phyloP scores from a whole-genome alignment of 2,888 invertebrate species.

The Petrolisthes manimaculis region DNA sequence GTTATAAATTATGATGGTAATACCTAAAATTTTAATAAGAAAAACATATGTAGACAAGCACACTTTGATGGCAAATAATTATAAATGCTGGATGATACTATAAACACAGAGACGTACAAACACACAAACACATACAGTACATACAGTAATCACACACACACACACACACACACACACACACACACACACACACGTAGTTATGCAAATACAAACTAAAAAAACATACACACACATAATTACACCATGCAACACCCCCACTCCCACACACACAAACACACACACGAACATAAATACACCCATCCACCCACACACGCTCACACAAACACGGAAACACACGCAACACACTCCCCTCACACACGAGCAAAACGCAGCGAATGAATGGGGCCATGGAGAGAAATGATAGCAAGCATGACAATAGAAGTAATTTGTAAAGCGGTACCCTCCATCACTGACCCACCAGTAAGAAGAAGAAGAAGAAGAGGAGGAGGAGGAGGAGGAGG shows the following conservation, averaged over 20 bases:
- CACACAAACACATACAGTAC: neutral
- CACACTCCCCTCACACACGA: too few relatives aligned
- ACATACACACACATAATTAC: neutral
- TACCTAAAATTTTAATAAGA: neutral
- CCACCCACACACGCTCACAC: too few relatives aligned
- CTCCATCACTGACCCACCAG: neutral
- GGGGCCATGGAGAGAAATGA: neutral
- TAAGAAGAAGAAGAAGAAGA: neutral
- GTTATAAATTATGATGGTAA: neutral
- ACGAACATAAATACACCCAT: neutral
- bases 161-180: constrained; percentile 1
- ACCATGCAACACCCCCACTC: neutral
- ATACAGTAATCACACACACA: neutral
- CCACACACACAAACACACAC: neutral
- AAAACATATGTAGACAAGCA: neutral
- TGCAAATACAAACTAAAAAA: neutral
- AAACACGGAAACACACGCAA: too few relatives aligned
- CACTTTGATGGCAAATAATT: too few relatives aligned
- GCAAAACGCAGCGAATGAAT: neutral
- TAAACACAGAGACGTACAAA: neutral
- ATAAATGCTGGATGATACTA: neutral
- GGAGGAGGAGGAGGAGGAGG: neutral
- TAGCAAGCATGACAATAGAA: neutral
- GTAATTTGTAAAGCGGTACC: neutral
- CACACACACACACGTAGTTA: neutral